A percentile compares a stretch with the other conserved stretches of the same genome.
Conservation (phyloP, 2,113 vertebrate genomes). For the Labrus mixtus region DNA sequence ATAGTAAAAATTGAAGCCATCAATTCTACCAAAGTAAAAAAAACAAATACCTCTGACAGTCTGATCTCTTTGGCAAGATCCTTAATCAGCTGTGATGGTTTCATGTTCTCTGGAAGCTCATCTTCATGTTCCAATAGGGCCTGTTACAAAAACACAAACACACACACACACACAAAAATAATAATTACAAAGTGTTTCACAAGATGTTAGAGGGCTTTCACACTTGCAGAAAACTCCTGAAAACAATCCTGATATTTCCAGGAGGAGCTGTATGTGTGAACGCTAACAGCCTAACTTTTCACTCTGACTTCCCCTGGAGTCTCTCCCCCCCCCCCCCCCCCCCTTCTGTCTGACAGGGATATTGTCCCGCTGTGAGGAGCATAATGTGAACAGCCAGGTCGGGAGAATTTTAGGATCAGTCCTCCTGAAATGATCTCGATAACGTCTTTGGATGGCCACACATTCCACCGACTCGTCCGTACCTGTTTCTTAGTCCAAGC, state of each 20-base stretch:
- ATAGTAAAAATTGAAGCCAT: neutral
- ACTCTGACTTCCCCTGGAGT: too few species aligned
- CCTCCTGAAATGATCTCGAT: too few species aligned
- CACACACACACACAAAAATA: neutral
- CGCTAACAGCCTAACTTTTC: too few species aligned
- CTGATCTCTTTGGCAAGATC: constrained; percentile 99
- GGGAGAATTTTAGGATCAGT: too few species aligned
- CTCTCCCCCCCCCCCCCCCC: too few species aligned
- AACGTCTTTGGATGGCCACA: neutral
- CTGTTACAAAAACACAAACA: constrained; percentile 72
- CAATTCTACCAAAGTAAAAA: neutral
- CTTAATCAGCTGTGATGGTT: constrained; percentile 98
- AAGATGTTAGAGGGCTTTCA: neutral
- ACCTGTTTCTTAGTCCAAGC: constrained; percentile 99
- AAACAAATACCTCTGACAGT: constrained; percentile 91
- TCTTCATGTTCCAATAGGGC: constrained; percentile 97
- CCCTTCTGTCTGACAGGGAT: too few species aligned
- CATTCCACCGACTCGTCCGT: constrained; percentile 1
- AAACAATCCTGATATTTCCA: too few species aligned
- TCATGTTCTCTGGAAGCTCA: constrained; percentile 98
- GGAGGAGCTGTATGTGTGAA: too few species aligned
- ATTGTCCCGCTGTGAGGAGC: too few species aligned
- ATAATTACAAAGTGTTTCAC: neutral
- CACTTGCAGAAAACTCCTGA: too few species aligned
- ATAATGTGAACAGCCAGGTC: too few species aligned